Conservation (phyloP, 2,113 vertebrate genomes). For the Chascanopsetta lugubris region DNA sequence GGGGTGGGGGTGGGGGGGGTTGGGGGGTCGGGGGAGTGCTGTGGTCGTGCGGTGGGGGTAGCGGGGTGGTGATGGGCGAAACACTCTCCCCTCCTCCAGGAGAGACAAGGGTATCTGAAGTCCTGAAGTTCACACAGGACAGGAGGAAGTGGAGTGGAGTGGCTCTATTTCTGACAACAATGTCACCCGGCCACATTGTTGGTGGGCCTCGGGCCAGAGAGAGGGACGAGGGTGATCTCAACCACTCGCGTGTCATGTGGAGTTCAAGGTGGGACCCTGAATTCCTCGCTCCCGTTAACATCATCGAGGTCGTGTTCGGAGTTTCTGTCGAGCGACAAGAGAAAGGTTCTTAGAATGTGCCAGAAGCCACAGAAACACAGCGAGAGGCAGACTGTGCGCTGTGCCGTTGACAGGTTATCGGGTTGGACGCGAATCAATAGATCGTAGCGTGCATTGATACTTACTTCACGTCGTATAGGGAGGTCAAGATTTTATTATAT, state of each 20-base stretch:
- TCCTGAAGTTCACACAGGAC: constrained; percentile 37
- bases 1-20: too few relatives aligned
- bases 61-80: too few relatives aligned
- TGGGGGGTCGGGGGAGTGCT: neutral
- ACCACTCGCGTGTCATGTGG: constrained; percentile 12
- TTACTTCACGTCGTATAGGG: too few relatives aligned
- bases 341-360: too few relatives aligned
- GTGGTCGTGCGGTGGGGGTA: neutral
- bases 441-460: too few relatives aligned
- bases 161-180: constrained; percentile 59
- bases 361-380: too few relatives aligned
- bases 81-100: constrained; percentile 15
- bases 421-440: too few relatives aligned
- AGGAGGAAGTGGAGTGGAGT: constrained; percentile 23
- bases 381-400: too few relatives aligned
- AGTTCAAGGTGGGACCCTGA: constrained; percentile 12
- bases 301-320: neutral
- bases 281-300: neutral
- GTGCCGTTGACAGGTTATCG: too few relatives aligned
- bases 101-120: constrained; percentile 48
- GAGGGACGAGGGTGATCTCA: constrained; percentile 16
- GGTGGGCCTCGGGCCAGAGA: constrained; percentile 16
- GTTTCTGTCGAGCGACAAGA: too few relatives aligned
- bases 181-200: constrained; percentile 60
- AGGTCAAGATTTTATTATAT: too few relatives aligned